These are phyloP conservation scores for Philopedon plagiatum DNA, from an alignment of 2,888 invertebrate genomes.

Conservation along the genomic window DNA sequence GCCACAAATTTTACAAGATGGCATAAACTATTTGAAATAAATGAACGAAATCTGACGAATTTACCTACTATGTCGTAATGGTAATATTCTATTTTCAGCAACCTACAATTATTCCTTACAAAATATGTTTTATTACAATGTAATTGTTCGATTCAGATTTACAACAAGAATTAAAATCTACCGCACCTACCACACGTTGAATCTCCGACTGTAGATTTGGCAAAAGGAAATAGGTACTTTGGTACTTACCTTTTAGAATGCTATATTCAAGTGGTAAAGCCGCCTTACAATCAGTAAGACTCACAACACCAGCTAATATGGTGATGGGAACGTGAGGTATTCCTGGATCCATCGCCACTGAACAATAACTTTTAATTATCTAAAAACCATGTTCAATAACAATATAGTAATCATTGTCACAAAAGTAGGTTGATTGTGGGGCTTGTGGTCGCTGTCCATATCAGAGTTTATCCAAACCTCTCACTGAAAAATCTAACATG, in stretches of 20 bases:
- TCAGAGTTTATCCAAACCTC: constrained; percentile 59
- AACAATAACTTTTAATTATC: constrained; percentile 58
- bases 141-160: too few relatives aligned
- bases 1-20: too few relatives aligned
- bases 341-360: constrained; percentile 90
- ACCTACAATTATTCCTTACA: too few relatives aligned
- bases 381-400: constrained; percentile 63
- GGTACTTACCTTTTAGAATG: constrained; percentile 48
- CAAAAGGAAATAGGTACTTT: too few relatives aligned
- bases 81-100: too few relatives aligned
- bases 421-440: constrained; percentile 50
- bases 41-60: too few relatives aligned
- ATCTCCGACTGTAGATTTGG: too few relatives aligned
- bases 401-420: constrained; percentile 50
- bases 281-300: constrained; percentile 92
- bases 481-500: constrained; percentile 43
- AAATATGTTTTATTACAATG: too few relatives aligned
- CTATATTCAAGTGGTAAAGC: constrained; percentile 51
- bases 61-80: too few relatives aligned
- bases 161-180: too few relatives aligned
- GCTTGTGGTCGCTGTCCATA: constrained; percentile 56
- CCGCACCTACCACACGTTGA: too few relatives aligned
- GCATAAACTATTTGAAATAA: too few relatives aligned
- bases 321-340: constrained; percentile 98
- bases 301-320: constrained; percentile 97